A percentile compares a stretch with the other conserved stretches of the same genome.
Evolutionary conservation across 2,113 vertebrate species (phyloP).

Genomic region (Marcusenius ussheri): DNA sequence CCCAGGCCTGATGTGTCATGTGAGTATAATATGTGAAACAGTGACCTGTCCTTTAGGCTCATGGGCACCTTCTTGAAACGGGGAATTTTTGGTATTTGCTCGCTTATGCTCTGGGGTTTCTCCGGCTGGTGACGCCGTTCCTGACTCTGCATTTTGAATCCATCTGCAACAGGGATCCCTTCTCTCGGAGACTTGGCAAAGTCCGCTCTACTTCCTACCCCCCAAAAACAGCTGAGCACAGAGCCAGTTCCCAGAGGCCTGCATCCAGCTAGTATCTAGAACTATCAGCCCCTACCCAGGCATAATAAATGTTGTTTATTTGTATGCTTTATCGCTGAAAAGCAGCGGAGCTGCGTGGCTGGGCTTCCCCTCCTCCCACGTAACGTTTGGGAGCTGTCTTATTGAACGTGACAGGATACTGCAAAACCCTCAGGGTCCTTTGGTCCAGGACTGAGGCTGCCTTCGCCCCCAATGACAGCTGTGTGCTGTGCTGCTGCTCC

Average conservation of each 20-base stretch:
- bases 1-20: neutral
- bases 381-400: neutral
- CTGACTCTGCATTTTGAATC: neutral
- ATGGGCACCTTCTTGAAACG: neutral
- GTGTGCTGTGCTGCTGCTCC: neutral
- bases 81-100: neutral
- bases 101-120: neutral
- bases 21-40: neutral
- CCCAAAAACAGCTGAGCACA: neutral
- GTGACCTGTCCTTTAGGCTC: neutral
- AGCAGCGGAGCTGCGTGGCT: neutral
- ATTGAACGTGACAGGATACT: neutral
- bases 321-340: neutral
- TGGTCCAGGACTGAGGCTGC: neutral
- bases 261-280: neutral
- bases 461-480: slow-evolving; percentile 5
- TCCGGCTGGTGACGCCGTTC: neutral
- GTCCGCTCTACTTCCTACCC: neutral
- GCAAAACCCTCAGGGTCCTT: neutral
- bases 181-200: neutral
- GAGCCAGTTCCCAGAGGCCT: neutral
- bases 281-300: neutral
- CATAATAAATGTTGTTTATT: neutral
- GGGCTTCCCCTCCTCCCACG: neutral
- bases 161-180: neutral